Evolutionary conservation across 2,888 invertebrate genomes (phyloP), one percentile per base, ranked within the genome.

Genomic region (Mechanitis messenoides): DNA sequence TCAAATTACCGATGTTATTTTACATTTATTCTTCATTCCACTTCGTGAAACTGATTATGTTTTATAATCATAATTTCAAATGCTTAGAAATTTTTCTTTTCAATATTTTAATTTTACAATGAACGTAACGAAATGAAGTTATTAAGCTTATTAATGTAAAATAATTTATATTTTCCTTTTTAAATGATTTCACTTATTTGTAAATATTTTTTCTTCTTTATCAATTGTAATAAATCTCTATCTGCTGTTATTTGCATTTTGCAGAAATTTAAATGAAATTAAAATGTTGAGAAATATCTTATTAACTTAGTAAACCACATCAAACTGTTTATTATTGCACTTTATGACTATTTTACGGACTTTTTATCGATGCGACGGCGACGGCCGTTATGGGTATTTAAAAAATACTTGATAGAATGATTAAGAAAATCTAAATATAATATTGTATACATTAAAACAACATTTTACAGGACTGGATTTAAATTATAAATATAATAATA

Each of bases 261-360:
- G 1, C 20, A 20, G 20, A 20, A 20, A 20, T 35, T 35, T 35
- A 35, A 3, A 35, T 3, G 35, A 5, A 35, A 35, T 35, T 35
- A 1, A 6, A 35, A 6, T 35, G 35, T 35, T 20, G 20, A 35
- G 3, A 47, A 47, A n/a, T 47, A 47, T 47, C 20, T 47, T 31
- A 50, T 31, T 61, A 57, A 61, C 54, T 55, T 58, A 54, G 58
- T 58, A 57, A 55, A 54, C 55, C 58, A 33, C 61, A 54, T 58
- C 47, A 61, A 61, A 61, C 46, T 47, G 55, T 61, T 61, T 61
- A 61, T 33, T 55, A 9, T 54, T 33, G 47, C 42, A 56, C 46
- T 61, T 61, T 58, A 61, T 55, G 58, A 54, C 55, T 55, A 58
- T 58, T 61, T 61, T 58, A 61, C 58, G 61, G 55, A 1, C 56